phyloP scores from a whole-genome alignment of 1,140 invertebrate genomes.

The Spodoptera litura region DNA sequence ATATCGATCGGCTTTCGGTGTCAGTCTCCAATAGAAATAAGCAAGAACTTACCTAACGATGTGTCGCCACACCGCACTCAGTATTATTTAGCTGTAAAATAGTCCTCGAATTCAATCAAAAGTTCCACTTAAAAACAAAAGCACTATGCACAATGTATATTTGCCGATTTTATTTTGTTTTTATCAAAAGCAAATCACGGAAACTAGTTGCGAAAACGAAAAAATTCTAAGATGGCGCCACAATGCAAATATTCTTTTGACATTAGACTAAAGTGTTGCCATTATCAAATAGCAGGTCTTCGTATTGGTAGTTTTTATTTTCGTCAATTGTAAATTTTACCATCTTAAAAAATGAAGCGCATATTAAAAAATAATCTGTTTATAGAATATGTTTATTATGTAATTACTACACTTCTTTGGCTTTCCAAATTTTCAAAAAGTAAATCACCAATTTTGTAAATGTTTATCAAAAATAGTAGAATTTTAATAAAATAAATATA shows the following conservation, averaged over 20 bases:
- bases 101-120: slow-evolving; percentile 7
- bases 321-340: no score
- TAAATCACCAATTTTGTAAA: no score
- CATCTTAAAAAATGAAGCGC: no score
- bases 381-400: no score
- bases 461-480: no score
- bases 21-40: slow-evolving; percentile 40
- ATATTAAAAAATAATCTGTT: no score
- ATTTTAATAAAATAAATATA: no score
- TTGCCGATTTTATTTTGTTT: slow-evolving; percentile 47
- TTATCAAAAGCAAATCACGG: slow-evolving; percentile 51
- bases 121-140: slow-evolving; percentile 53
- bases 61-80: slow-evolving; percentile 42
- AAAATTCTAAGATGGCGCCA: slow-evolving; percentile 62
- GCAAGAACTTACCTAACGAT: slow-evolving; percentile 34
- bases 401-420: no score
- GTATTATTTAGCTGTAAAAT: neutral
- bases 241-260: slow-evolving; percentile 51
- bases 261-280: slow-evolving; percentile 48
- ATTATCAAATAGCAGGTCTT: slow-evolving; percentile 11
- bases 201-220: slow-evolving; percentile 56
- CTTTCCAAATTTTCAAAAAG: no score
- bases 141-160: slow-evolving; percentile 38
- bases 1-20: slow-evolving; percentile 77
- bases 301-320: slow-evolving; percentile 8